Conservation (phyloP, 2,888 invertebrate genomes). For the Kuschelorhynchus macadamiae region DNA sequence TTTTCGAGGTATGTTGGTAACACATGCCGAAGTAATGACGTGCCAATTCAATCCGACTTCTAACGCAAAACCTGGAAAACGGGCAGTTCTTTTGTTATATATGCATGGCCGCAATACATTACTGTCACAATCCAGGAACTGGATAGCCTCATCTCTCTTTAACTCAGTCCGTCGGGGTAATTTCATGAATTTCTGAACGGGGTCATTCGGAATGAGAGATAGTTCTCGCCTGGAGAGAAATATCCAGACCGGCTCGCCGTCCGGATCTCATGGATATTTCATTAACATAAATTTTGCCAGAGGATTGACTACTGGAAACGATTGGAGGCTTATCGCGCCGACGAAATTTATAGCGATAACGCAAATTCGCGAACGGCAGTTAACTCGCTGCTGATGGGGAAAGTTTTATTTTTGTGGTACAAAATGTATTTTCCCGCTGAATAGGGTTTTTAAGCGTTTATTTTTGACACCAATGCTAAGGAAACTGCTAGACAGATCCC, state of each 20-base stretch:
- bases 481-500: no score
- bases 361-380: not conserved
- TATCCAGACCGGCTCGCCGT: constrained; percentile 13
- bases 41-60: no score
- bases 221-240: constrained; percentile 28
- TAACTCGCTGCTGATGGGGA: not conserved
- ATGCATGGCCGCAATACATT: constrained; percentile 4
- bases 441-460: no score
- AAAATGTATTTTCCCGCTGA: no score
- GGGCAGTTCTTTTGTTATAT: not conserved
- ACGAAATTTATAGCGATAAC: constrained; percentile 2
- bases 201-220: constrained; percentile 38
- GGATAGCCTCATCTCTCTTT: constrained; percentile 6
- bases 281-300: constrained; percentile 38
- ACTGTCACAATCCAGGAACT: constrained; percentile 5
- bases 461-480: no score
- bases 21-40: no score
- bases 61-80: not conserved
- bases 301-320: constrained; percentile 20
- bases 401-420: no score
- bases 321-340: not conserved
- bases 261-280: constrained; percentile 36
- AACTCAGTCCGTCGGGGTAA: constrained; percentile 13
- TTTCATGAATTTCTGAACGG: constrained; percentile 43
- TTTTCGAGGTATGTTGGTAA: no score